Evolutionary conservation across 2,797 vertebrate genomes (phyloP).

Genomic region (Trichosurus vulpecula): DNA sequence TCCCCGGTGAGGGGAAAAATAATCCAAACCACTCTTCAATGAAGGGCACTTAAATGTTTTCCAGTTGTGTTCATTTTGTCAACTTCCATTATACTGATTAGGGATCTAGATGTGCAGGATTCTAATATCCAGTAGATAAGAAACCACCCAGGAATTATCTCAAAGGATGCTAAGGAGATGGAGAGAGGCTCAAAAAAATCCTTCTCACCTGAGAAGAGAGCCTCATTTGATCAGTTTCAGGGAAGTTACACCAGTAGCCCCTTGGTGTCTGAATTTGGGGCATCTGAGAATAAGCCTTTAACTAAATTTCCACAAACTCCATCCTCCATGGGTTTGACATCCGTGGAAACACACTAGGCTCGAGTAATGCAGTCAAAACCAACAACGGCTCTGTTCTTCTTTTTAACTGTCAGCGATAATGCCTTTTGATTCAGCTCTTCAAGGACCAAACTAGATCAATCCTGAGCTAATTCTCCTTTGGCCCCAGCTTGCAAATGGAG

Average conservation of each 20-base stretch:
- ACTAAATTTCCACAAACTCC: slow-evolving; percentile 4
- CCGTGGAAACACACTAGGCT: background rate
- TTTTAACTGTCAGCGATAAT: background rate
- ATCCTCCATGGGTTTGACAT: background rate
- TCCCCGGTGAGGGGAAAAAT: slow-evolving; percentile 33
- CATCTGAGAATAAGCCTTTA: slow-evolving; percentile 2
- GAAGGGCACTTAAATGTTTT: slow-evolving; percentile 64
- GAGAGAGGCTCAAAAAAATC: slow-evolving; percentile 49
- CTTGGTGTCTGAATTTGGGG: background rate
- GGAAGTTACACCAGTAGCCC: slow-evolving; percentile 1
- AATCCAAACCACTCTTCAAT: slow-evolving; percentile 49
- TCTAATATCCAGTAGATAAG: slow-evolving; percentile 56
- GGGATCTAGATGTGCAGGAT: slow-evolving; percentile 62
- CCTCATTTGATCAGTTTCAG: slow-evolving; percentile 40
- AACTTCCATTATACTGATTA: slow-evolving; percentile 65
- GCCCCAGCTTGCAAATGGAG: slow-evolving; percentile 15
- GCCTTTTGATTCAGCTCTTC: slow-evolving; percentile 13
- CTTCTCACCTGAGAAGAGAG: background rate
- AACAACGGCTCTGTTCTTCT: background rate
- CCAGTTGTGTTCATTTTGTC: slow-evolving; percentile 68
- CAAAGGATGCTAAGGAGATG: slow-evolving; percentile 38
- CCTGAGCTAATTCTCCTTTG: slow-evolving; percentile 26
- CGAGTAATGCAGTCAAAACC: background rate
- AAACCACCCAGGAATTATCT: slow-evolving; percentile 61
- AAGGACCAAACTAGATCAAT: slow-evolving; percentile 50